A percentile compares a stretch with the other conserved stretches of the same genome.
Conservation (phyloP, 2,797 vertebrate species). For the Crypturellus tataupa region DNA sequence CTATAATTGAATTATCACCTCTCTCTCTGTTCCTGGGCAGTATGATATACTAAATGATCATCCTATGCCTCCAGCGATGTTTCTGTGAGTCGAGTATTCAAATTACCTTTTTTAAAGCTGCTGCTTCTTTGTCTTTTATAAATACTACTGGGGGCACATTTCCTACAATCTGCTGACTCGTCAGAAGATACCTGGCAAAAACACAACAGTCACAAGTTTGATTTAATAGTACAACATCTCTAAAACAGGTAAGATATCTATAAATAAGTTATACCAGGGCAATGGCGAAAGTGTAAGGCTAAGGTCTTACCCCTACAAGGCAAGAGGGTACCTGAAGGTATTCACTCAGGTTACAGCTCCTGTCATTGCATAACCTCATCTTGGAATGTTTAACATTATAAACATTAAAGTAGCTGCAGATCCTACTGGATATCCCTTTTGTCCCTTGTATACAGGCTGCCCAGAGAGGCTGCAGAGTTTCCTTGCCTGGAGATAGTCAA, state of each 20-base stretch:
- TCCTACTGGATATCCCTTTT: neutral
- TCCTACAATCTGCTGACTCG: conserved; percentile 77
- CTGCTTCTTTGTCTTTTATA: conserved; percentile 79
- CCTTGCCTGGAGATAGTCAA: no score
- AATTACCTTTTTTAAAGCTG: conserved; percentile 78
- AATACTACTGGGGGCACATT: conserved; percentile 81
- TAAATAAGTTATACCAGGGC: neutral
- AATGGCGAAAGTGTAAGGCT: neutral
- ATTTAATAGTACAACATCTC: neutral
- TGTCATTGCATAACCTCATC: neutral
- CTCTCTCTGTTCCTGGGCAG: neutral
- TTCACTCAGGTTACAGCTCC: neutral
- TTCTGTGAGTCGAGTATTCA: neutral
- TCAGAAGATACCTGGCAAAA: conserved; percentile 80
- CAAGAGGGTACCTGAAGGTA: neutral
- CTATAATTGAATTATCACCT: neutral
- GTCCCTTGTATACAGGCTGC: no score
- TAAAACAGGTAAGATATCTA: neutral
- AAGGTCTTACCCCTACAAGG: neutral
- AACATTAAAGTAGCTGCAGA: neutral
- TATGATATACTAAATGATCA: neutral
- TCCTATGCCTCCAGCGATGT: neutral
- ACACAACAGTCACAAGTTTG: neutral
- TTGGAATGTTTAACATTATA: accelerated
- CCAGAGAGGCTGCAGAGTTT: no score